Percentiles rank a stretch among this genome's conserved stretches.
Evolutionary conservation across 2,113 vertebrate genomes (phyloP).

Genomic region (Tympanuchus pallidicinctus): DNA sequence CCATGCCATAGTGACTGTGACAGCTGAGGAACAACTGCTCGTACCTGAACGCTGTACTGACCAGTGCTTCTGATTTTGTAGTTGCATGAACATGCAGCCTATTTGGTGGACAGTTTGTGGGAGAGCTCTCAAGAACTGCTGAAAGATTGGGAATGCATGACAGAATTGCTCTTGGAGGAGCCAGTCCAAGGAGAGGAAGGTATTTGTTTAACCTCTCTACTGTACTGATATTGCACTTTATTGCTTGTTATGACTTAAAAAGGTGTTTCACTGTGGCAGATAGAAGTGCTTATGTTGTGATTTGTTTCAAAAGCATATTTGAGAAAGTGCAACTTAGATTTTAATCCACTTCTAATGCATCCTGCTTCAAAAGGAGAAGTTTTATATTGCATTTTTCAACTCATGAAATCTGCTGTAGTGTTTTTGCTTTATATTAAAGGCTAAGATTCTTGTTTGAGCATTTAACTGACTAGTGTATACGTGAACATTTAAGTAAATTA

Average conservation of each 20-base stretch:
- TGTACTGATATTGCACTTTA: background rate
- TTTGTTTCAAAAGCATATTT: background rate
- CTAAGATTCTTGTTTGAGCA: background rate
- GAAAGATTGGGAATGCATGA: conserved; percentile 99
- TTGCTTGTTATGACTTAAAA: background rate
- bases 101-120: conserved; percentile 98
- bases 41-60: conserved; percentile 5
- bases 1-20: background rate
- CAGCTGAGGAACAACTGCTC: background rate
- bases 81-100: conserved; percentile 98
- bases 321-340: background rate
- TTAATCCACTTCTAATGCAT: background rate
- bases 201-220: conserved; percentile 61
- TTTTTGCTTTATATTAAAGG: background rate
- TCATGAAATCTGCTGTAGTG: background rate
- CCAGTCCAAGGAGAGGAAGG: conserved; percentile 97
- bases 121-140: conserved; percentile 98
- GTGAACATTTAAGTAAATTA: background rate
- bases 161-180: conserved; percentile 95
- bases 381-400: background rate
- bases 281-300: background rate
- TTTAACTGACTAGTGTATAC: background rate
- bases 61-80: conserved; percentile 74
- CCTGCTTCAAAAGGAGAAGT: background rate
- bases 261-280: background rate